Evolutionary conservation across 2,888 invertebrate genomes (phyloP), one percentile per base, ranked within the genome.

Genomic region (Pterobdella sp.): DNA sequence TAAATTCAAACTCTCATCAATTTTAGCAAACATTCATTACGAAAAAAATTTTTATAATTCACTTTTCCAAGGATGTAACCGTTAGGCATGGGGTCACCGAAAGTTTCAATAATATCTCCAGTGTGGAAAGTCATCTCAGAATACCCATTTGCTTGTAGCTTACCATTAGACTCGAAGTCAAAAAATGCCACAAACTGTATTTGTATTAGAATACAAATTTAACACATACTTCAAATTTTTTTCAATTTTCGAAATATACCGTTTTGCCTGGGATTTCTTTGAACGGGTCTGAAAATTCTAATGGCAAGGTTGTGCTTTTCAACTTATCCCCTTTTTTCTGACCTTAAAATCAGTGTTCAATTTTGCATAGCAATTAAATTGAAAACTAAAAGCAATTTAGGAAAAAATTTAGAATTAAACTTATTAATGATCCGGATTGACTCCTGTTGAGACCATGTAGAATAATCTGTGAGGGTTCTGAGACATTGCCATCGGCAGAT

Each of bases 51-150:
- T n/a, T n/a, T n/a, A n/a, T n/a, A 22, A 52, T 68, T 36, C 35
- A 77, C 77, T 74, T 75, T 77, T 18, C 74, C 77, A n/a, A 74
- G 49, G 49, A 75, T 74, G 74, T 77, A 76, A 22, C 83, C 83
- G 76, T 82, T 82, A 22, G 79, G 76, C 71, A 81, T 76, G 29
- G 79, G 79, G 37, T 78, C 75, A 0, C 83, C 82, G 75, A 80
- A 82, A 4, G 81, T 80, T 26, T 78, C 76, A 70, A 83, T 79
- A 31, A 79, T 73, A 68, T 83, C 82, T 3, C 83, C 83, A 35
- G 82, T 81, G 60, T 78, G 77, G 76, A 83, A 80, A 22, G 78
- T 75, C 68, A 83, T 77, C 74, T 82, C 82, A 70, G 77, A 49
- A 29, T 71, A 71, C 2, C 71, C 71, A 60, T 71, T 32, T 35